Evolutionary conservation across 1,140 invertebrate species (phyloP).

Genomic region (Leptopilina clavipes): DNA sequence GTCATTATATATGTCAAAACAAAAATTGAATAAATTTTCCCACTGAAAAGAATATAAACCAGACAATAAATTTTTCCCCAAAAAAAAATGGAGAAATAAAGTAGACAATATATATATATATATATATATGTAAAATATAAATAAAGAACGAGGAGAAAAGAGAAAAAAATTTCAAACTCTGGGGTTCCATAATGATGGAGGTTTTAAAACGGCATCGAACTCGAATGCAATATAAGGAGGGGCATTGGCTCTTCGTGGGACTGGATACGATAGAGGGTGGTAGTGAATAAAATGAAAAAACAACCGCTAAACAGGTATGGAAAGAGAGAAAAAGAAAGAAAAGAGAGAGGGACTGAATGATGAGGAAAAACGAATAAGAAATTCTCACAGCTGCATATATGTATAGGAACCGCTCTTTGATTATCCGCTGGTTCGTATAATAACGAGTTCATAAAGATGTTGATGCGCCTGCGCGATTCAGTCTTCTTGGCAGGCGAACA

Average conservation of each 20-base stretch:
- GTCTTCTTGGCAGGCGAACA: conserved; percentile 39
- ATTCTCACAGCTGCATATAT: conserved; percentile 28
- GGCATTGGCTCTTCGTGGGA: conserved; percentile 13
- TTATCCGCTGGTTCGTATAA: conserved; percentile 69
- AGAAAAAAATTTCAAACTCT: conserved; percentile 10
- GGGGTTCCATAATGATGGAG: background rate
- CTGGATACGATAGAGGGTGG: conserved; percentile 25
- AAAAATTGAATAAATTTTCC: no score
- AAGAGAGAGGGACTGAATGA: conserved; percentile 41
- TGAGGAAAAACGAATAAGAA: conserved; percentile 46
- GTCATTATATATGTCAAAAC: no score
- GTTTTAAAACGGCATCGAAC: conserved; percentile 13
- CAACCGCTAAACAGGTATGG: conserved; percentile 36
- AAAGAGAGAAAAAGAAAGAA: conserved; percentile 38
- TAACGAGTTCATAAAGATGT: conserved; percentile 73
- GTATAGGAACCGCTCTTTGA: conserved; percentile 68
- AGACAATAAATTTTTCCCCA: background rate
- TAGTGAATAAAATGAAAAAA: conserved; percentile 18
- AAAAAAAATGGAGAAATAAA: background rate
- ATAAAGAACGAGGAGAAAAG: no score
- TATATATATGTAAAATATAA: background rate
- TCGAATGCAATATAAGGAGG: no score
- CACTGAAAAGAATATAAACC: no score
- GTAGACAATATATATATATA: conserved; percentile 25
- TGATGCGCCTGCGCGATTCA: conserved; percentile 61